phyloP scores from a whole-genome alignment of 23 tunicate genomes.

The Ciona savignyi region DNA sequence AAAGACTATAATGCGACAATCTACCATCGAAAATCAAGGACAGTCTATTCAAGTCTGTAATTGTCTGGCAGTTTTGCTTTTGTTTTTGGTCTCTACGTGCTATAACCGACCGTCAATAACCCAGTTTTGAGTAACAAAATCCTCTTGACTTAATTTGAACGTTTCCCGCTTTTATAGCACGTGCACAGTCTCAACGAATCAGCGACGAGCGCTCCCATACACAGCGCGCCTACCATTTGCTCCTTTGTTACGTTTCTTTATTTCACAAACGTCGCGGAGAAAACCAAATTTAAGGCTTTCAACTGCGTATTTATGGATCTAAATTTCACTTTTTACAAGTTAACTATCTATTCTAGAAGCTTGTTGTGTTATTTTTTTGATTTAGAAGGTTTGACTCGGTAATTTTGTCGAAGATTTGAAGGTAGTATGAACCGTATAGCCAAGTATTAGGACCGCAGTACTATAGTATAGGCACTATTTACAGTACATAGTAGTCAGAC shows the following conservation, averaged over 20 bases:
- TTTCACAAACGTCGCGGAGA: constrained; percentile 50
- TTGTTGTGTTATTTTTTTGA: background rate
- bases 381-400: background rate
- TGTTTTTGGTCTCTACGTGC: too few relatives aligned
- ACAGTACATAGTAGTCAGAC: constrained; percentile 21
- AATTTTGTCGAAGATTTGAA: background rate
- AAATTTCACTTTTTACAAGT: background rate
- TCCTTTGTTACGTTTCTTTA: constrained; percentile 81
- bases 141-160: constrained; percentile 25
- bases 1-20: too few relatives aligned
- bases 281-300: constrained; percentile 29
- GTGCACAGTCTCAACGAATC: constrained; percentile 69
- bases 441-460: constrained; percentile 12
- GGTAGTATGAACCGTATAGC: background rate
- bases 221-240: constrained; percentile 54
- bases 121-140: too few relatives aligned
- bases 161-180: constrained; percentile 84
- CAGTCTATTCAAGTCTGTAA: too few relatives aligned
- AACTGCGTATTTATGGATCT: constrained; percentile 3
- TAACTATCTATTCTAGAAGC: background rate
- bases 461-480: constrained; percentile 46
- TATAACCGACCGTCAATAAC: too few relatives aligned
- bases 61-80: too few relatives aligned
- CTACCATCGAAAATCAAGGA: too few relatives aligned
- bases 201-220: constrained; percentile 18